Base-by-base conservation (phyloP, 2,888 invertebrate species). In the Ptycholaimellus sp. region DNA sequence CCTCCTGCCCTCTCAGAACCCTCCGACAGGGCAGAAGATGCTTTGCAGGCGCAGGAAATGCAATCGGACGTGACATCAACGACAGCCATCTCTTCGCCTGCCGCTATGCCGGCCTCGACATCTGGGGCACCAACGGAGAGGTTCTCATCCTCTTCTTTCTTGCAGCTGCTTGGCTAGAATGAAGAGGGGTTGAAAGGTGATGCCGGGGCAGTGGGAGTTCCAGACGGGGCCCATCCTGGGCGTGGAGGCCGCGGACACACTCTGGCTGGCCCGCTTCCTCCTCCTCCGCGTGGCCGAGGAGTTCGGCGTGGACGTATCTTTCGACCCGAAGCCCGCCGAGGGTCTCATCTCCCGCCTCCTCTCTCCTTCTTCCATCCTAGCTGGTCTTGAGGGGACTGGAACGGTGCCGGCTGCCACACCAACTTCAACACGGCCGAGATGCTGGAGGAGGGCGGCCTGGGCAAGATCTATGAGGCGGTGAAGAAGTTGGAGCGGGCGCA, bases 91-190 rank as follows among this genome's bases (percentile, higher is more conserved):
- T 87, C 62, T 66, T 74, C 39, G 76, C 82, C 40, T 87, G 85
- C 55, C 65, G 90, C 30, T 87, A 76, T 57, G 80, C 87, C 42
- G 87, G 87, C 30, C 70, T 90, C 33, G 76, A 77, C 42, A 73
- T 90, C 44, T 68, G 76, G 31, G 90, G 90, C 36, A 78, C 77
- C 37, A 90, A 90, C 58, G 87, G 87, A 1, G 87, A 90, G 63
- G 87, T 87, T 37, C 87, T 87, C n/a, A n/a, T n/a, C n/a, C n/a
- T n/a, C n/a, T n/a, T n/a, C n/a, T 85, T 85, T 85, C 1, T 79
- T 82, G n/a, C 85, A 23, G 25, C 7, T 23, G 25, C 6, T 6
- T 23, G 7, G 13, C 6, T 23, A 23, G 13, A 9, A 9, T 23
- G 25, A 9, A 9, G 6, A 13, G 6, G 13, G 6, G 25, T 23